Percentiles rank a stretch among this genome's conserved stretches.
Evolutionary conservation across 2,797 vertebrate genomes (phyloP).

Genomic region (Propithecus perrieri): DNA sequence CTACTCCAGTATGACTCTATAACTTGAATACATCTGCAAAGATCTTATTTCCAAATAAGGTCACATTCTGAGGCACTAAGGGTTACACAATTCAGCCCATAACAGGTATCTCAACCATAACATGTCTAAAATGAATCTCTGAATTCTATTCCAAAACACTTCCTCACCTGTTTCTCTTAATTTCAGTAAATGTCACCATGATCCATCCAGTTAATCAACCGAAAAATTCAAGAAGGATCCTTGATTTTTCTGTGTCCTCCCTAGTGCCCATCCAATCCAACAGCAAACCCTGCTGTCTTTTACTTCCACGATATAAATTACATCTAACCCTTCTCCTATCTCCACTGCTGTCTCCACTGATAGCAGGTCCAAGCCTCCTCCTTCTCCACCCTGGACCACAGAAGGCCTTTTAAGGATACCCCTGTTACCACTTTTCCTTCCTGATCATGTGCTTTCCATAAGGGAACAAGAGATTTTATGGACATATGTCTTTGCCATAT

Average conservation of each 20-base stretch:
- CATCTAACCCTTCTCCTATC: background rate
- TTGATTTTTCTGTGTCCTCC: background rate
- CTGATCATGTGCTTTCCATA: background rate
- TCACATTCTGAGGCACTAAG: background rate
- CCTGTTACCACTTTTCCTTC: background rate
- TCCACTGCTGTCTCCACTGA: background rate
- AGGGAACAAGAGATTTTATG: background rate
- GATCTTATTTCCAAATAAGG: background rate
- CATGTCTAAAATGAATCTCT: background rate
- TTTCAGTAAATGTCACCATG: background rate
- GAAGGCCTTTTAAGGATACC: background rate
- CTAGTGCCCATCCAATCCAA: background rate
- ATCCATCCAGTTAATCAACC: background rate
- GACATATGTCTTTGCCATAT: background rate
- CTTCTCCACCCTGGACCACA: background rate
- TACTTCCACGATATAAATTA: background rate
- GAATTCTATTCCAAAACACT: background rate
- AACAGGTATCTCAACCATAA: background rate
- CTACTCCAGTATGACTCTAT: background rate
- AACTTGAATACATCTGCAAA: background rate
- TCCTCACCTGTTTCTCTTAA: background rate
- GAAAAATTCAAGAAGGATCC: background rate
- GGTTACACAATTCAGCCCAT: background rate
- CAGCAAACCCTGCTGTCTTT: background rate
- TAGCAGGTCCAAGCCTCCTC: background rate